These are phyloP conservation scores for Loxodonta africana DNA, from an alignment of 2,113 vertebrate genomes.

Conservation along the genomic window DNA sequence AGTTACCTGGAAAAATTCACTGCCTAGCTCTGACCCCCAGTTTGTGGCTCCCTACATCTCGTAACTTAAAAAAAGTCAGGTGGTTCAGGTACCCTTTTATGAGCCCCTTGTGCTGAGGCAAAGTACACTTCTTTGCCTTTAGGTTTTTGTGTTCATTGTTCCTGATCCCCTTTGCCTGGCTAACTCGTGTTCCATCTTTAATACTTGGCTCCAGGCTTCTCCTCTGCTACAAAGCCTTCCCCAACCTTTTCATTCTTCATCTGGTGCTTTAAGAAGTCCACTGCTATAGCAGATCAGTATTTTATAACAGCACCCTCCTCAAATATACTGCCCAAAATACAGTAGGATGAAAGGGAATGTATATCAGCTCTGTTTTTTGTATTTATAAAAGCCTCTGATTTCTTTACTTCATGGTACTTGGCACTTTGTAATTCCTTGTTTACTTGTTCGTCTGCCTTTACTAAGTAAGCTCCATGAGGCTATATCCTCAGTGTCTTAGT, in stretches of 20 bases:
- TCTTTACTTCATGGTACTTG: constrained; percentile 1
- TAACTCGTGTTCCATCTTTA: background rate
- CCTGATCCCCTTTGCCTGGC: background rate
- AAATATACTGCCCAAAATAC: background rate
- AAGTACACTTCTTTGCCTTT: background rate
- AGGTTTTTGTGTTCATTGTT: background rate
- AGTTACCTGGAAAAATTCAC: background rate
- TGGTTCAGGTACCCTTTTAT: background rate
- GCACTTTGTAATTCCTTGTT: constrained; percentile 48
- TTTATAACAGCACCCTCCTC: background rate
- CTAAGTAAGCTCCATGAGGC: constrained; percentile 10
- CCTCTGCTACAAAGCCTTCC: background rate
- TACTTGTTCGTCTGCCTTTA: background rate
- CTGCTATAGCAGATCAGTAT: background rate
- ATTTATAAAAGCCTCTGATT: constrained; percentile 32
- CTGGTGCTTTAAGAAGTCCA: background rate
- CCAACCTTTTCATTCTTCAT: background rate
- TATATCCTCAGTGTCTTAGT: background rate
- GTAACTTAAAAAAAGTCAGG: background rate
- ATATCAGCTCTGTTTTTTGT: constrained; percentile 31
- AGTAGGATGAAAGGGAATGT: background rate
- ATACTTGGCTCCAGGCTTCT: background rate
- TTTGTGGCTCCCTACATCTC: background rate
- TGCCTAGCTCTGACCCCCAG: background rate
- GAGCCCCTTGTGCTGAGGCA: background rate